Base-by-base conservation (phyloP, 2,888 invertebrate genomes). In the Branchipolynoe longqiensis region DNA sequence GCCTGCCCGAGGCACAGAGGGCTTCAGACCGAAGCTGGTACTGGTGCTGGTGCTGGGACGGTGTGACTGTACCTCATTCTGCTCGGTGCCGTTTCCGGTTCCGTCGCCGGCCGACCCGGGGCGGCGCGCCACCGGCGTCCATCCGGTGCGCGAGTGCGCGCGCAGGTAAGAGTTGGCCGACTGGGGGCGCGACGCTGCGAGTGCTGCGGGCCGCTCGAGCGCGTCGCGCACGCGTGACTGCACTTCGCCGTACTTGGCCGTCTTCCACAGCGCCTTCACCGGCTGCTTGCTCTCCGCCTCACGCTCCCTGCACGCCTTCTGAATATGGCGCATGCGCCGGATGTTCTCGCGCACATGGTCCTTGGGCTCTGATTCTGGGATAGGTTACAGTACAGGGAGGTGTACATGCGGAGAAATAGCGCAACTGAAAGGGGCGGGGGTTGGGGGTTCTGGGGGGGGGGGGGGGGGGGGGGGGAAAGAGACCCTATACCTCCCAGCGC, bases 221-320 rank as follows among this genome's bases (percentile, higher is more conserved):
- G 41, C 78, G 8, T 78, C 78, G 12, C 31, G 40, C 3, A 94
- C 91, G 88, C 90, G 91, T 12, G 94, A 94, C 56, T 88, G 89
- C n/a, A 93, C 90, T 85, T 90, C 90, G 58, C 90, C 90, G 86
- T 92, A 94, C 87, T 93, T 93, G 74, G 92, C 91, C 22, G 93
- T 93, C 85, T 93, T 92, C 93, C 93, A 93, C 82, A 93, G 82
- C 3, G 91, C 92, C 88, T 93, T 94, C 3, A 93, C 92, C 54
- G 93, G 93, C 78, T 91, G 88, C 22, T 90, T 88, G 62, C 89
- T 83, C 36, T 91, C 91, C 31, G 85, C 88, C 87, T 93, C 92
- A 87, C 90, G 89, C 69, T 92, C 89, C 78, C 88, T 90, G 22
- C 90, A 88, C 78, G 89, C 88, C 73, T 91, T 89, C 88, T 93